phyloP scores from a whole-genome alignment of 30 jellyfish, hydroid and myxozoan species.

The Phacellophora camtschatica region DNA sequence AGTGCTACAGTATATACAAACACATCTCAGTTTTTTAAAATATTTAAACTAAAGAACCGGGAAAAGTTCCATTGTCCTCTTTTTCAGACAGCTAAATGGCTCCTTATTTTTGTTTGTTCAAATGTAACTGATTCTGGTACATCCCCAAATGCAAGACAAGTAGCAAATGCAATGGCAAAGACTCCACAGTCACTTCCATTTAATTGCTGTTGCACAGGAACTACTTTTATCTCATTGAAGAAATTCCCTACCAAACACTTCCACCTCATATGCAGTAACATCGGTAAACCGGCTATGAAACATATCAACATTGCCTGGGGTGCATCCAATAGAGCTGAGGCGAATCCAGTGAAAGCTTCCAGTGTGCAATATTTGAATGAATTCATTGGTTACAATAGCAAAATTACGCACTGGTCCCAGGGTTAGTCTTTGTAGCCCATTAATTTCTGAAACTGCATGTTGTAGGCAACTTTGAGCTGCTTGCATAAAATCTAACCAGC shows the following conservation, averaged over 20 bases:
- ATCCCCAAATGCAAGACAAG: constrained; percentile 15
- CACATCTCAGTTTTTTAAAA: too few species aligned
- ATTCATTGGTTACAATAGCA: constrained; percentile 35
- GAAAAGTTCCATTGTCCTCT: too few species aligned
- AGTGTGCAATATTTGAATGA: background rate
- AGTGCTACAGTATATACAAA: too few species aligned
- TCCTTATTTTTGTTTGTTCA: too few species aligned
- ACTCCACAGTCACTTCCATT: background rate
- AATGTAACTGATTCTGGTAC: too few species aligned
- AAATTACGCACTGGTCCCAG: constrained; percentile 32
- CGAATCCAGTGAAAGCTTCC: constrained; percentile 8
- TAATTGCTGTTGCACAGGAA: background rate
- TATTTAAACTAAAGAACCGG: too few species aligned
- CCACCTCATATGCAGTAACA: background rate
- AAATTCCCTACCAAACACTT: background rate
- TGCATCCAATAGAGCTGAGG: constrained; percentile 14
- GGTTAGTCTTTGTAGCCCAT: constrained; percentile 36
- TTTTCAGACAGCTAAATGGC: too few species aligned
- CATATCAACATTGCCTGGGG: background rate
- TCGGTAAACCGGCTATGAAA: constrained; percentile 1
- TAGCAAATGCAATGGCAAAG: constrained; percentile 3
- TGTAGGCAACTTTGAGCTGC: background rate
- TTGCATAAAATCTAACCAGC: constrained; percentile 38
- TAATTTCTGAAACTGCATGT: constrained; percentile 17
- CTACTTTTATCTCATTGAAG: background rate